Evolutionary conservation across 2,888 invertebrate genomes (phyloP).

Genomic region (Oligia fasciuncula): DNA sequence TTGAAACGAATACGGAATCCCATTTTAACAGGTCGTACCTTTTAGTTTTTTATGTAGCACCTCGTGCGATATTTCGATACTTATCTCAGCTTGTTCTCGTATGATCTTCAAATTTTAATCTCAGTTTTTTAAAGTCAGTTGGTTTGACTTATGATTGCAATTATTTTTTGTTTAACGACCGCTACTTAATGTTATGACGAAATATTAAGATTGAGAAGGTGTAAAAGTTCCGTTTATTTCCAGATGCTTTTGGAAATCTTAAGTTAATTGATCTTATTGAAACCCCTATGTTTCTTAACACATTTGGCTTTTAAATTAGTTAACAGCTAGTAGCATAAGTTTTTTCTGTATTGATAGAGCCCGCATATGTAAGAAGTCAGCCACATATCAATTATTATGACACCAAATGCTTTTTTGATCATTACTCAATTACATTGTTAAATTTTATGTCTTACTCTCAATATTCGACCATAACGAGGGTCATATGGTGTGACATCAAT

Average conservation of each 20-base stretch:
- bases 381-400: constrained; percentile 88
- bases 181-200: constrained; percentile 25
- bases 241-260: constrained; percentile 25
- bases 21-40: constrained; percentile 83
- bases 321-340: constrained; percentile 62
- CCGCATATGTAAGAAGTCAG: constrained; percentile 84
- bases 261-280: constrained; percentile 67
- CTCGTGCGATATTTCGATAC: constrained; percentile 77
- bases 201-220: constrained; percentile 33
- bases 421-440: constrained; percentile 83
- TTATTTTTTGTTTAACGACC: constrained; percentile 38
- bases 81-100: constrained; percentile 69
- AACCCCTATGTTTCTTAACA: constrained; percentile 80
- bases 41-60: constrained; percentile 84
- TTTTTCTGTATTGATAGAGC: constrained; percentile 73
- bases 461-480: constrained; percentile 65
- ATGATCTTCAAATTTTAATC: constrained; percentile 65
- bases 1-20: constrained; percentile 81
- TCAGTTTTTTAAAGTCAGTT: constrained; percentile 51
- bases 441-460: constrained; percentile 83
- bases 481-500: constrained; percentile 56
- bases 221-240: constrained; percentile 20
- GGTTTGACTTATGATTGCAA: constrained; percentile 45
- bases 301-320: constrained; percentile 82
- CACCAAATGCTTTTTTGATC: constrained; percentile 81